phyloP scores from a whole-genome alignment of 2,113 vertebrate genomes.

The Phylloscopus whistleri region DNA sequence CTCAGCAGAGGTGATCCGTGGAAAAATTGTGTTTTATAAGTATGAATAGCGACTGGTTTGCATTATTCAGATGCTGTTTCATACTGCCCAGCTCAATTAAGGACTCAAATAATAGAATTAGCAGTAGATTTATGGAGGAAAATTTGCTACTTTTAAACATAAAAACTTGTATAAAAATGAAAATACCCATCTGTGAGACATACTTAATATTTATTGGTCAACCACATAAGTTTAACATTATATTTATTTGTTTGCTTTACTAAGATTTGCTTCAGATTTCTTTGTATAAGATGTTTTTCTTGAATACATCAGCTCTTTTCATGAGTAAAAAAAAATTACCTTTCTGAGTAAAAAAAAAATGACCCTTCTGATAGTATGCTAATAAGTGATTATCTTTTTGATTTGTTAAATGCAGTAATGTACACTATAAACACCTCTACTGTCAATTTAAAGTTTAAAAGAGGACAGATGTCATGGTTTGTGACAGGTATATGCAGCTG shows the following conservation, averaged over 20 bases:
- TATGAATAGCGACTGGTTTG: not conserved
- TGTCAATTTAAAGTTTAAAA: not conserved
- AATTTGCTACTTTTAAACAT: not conserved
- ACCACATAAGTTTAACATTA: not conserved
- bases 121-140: not conserved
- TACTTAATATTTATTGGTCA: not conserved
- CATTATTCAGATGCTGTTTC: not conserved
- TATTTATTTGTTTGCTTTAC: not conserved
- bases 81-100: not conserved
- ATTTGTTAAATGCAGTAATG: not conserved
- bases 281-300: not conserved
- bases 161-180: not conserved
- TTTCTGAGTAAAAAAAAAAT: not conserved
- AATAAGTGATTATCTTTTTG: not conserved
- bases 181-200: not conserved
- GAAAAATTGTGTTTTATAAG: not conserved
- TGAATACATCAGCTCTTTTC: not conserved
- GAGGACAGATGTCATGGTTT: not conserved
- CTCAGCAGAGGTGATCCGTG: not conserved
- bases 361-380: not conserved
- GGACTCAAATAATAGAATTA: not conserved
- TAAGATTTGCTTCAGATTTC: not conserved
- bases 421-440: not conserved
- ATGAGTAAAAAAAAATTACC: not conserved
- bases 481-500: not conserved